Evolutionary conservation across 2,888 invertebrate genomes (phyloP), one percentile per base, ranked within the genome.

Genomic region (Aporophyla nigra): DNA sequence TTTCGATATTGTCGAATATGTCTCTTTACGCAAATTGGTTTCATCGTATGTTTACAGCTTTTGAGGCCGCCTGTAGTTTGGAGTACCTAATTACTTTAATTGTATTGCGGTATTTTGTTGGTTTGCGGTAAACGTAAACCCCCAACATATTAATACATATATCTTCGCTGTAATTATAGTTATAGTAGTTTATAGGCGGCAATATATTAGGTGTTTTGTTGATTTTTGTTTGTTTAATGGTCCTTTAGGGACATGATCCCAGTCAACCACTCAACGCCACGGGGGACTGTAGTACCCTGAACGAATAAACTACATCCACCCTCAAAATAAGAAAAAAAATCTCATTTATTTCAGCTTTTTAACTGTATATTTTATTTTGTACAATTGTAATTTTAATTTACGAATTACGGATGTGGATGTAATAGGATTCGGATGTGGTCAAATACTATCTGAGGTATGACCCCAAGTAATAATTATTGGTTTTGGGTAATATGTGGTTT

Each of bases 21-120:
- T 67, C 61, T 78, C 40, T 83, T 63, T 66, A 70, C 24, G 56
- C 73, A 62, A 84, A 84, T 82, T 79, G 66, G 24, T 74, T 59
- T 40, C 49, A 68, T 69, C 27, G 54, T 71, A 56, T 66, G 65
- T 72, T 65, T 66, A 16, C 40, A 19, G 27, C 62, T 19, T 66
- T 72, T 54, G 24, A 33, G 46, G 43, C 24, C 10, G 12, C 16
- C 51, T 53, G 14, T 51, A 66, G 69, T 80, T 80, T n/a, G 54
- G 21, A 72, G 54, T 70, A 80, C 33, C 3, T 33, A 2, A 72
- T 76, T 84, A 76, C 33, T 80, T 84, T 70, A 70, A 76, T 62
- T 70, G 72, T 67, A 67, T 56, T 68, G 54, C 33, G 53, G 58
- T 54, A 24, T 59, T 69, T 56, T 27, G 59, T 2, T 24, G n/a